phyloP scores from a whole-genome alignment of 2,113 vertebrate species.

The Motacilla alba region DNA sequence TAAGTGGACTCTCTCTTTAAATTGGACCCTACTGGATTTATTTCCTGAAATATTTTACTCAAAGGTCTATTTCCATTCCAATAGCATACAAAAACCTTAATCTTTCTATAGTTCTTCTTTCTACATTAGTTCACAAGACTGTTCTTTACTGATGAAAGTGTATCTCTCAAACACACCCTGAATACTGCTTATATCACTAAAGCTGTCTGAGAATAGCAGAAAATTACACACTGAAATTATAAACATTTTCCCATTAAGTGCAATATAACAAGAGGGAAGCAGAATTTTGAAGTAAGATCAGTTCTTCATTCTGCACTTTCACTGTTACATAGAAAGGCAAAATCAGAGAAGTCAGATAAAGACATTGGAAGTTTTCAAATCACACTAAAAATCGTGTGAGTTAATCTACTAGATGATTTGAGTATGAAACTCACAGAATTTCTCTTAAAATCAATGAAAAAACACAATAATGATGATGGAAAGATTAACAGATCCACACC shows the following conservation, averaged over 20 bases:
- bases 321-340: not conserved
- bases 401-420: not conserved
- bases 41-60: conserved; percentile 41
- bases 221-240: not conserved
- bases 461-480: not conserved
- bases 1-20: conserved; percentile 17
- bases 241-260: not conserved
- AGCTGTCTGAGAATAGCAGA: not conserved
- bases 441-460: not conserved
- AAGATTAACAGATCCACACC: not conserved
- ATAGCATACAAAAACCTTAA: not conserved
- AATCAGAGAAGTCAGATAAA: not conserved
- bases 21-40: not conserved
- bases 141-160: not conserved
- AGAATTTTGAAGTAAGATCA: not conserved
- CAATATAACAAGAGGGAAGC: not conserved
- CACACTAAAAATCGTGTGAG: not conserved
- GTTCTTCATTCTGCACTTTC: not conserved
- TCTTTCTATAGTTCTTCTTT: not conserved
- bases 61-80: conserved; percentile 1
- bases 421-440: not conserved
- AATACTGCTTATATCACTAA: not conserved
- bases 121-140: not conserved
- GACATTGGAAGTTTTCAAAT: not conserved
- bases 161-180: not conserved